Evolutionary conservation across 2,113 vertebrate genomes (phyloP), one percentile per base, ranked within the genome.

Genomic region (Sinocyclocheilus maitianheensis): DNA sequence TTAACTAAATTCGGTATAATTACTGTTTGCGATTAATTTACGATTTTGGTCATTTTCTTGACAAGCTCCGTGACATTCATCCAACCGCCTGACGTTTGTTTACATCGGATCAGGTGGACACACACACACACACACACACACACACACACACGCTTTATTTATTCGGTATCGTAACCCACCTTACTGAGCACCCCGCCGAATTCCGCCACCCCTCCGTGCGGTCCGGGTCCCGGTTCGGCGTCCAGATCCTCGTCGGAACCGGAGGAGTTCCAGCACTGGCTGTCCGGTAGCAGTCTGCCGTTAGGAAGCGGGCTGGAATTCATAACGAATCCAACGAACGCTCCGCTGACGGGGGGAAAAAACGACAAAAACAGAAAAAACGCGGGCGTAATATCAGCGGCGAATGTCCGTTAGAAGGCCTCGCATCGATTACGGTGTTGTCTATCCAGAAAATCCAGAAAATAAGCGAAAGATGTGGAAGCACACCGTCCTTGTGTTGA

Each of bases 241-340:
- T 98, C 97, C 89, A 96, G 95, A 88, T 98, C 98, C 93, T 99
- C 97, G 86, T 99, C 97, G 74, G 97, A 96, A 84, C 97, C 96
- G 53, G 97, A 98, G 81, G 98, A 98, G 91, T 97, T 95, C 93
- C 97, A 99, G 94, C 97, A 98, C 81, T 89, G 88, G 94, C 98
- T 97, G 89, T 99, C 98, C 93, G 97, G 98, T 97, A 98, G 97
- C 14, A 75, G 84, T 53, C 87, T 89, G 53, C 88, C 88, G 88
- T 89, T 89, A 5, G 84, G 62, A n/a, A 87, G 86, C 80, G 88
- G 88, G 10, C 86, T 89, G 75, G 88, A 89, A 85, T 87, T 89
- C 88, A 89, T 89, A 60, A 65, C 79, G 26, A 34, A 26, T 4
- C 75, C 12, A 18, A 43, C 77, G 40, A 60, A 75, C 63, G 84